These are phyloP conservation scores for Oedothorax gibbosus DNA, from an alignment of 1,140 invertebrate genomes.

Conservation along the genomic window DNA sequence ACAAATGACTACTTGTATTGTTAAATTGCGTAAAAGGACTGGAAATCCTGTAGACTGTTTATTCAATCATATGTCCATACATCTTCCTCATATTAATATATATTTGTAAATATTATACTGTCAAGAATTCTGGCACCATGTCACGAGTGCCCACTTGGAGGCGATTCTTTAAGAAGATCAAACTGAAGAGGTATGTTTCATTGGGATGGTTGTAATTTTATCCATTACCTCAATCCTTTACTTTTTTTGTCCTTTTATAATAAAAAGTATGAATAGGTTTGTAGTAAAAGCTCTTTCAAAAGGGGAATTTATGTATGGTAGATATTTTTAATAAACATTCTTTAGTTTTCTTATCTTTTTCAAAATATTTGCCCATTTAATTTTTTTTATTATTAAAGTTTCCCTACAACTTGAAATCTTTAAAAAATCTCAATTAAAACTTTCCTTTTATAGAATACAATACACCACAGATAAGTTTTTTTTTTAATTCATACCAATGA, in stretches of 20 bases:
- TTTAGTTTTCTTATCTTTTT: neutral
- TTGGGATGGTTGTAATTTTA: constrained; percentile 43
- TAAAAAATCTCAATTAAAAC: too few species aligned
- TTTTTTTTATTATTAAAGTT: too few species aligned
- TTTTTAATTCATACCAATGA: too few species aligned
- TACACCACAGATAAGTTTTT: too few species aligned
- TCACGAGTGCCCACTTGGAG: constrained; percentile 35
- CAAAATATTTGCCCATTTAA: too few species aligned
- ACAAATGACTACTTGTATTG: too few species aligned
- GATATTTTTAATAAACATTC: too few species aligned
- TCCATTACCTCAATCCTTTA: too few species aligned
- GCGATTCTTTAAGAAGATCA: constrained; percentile 42
- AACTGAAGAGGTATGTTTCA: constrained; percentile 31
- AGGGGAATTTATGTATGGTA: too few species aligned
- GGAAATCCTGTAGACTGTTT: constrained; percentile 42
- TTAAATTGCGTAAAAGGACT: neutral
- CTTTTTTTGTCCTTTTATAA: constrained; percentile 1
- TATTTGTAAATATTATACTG: constrained; percentile 58
- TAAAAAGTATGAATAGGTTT: neutral
- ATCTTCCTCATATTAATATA: constrained; percentile 42
- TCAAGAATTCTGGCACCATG: constrained; percentile 58
- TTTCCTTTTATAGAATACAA: too few species aligned
- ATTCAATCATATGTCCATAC: constrained; percentile 16
- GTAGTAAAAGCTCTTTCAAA: neutral
- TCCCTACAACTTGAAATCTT: too few species aligned